Evolutionary conservation across 2,113 vertebrate genomes (phyloP), one percentile per base, ranked within the genome.

Genomic region (Cephalopterus ornatus): DNA sequence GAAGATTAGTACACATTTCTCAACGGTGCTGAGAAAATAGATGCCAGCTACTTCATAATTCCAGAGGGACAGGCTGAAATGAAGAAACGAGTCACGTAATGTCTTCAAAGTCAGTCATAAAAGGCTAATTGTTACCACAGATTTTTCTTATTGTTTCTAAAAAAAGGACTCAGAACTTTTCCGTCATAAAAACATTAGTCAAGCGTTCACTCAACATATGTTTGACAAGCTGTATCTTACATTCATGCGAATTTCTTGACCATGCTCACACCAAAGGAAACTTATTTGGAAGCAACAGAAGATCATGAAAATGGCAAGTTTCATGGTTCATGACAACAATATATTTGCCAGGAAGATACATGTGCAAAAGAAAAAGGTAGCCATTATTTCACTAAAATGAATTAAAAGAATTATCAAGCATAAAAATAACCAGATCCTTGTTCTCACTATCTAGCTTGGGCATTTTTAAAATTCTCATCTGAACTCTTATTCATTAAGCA

Each of bases 121-220:
- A 95, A 81, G 44, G 46, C 75, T 85, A 92, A 91, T 85, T 85
- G 63, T 86, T 96, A 85, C 88, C 95, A 94, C 14, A 81, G 63
- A 93, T 70, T 95, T 91, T 95, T 89, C 92, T 89, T 94, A 89
- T 81, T 94, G 92, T 95, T 86, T 88, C 55, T 75, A 81, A 88
- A 93, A 78, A 95, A 86, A 86, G 63, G 11, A 93, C 21, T 4
- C 88, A 90, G 59, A 88, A 80, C 28, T 88, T 92, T 53, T 94
- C 85, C 75, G 86, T 90, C 79, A 85, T 49, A 86, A 88, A 74
- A 90, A 56, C 65, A 84, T 90, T 16, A 88, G 67, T 71, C 42
- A 92, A 93, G 44, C 72, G 81, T 56, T 77, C 59, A 68, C 14
- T 63, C 35, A 93, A 81, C 73, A 78, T 63, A 53, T 86, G 88